These are phyloP conservation scores for Pectinophora gossypiella DNA, from an alignment of 1,140 invertebrate genomes.

Conservation along the genomic window DNA sequence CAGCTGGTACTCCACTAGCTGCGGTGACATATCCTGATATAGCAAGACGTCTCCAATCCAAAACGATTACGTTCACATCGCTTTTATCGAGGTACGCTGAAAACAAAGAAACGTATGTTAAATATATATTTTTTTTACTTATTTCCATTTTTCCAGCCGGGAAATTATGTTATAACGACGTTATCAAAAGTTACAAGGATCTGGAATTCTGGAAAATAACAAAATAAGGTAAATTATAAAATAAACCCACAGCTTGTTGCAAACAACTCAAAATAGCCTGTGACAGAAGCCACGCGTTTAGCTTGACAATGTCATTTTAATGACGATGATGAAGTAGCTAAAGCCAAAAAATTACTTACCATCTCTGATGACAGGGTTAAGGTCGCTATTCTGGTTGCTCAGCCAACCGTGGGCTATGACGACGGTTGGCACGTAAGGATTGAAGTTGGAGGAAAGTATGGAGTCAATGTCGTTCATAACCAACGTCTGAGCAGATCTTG, in stretches of 20 bases:
- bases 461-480: conserved; percentile 24
- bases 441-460: conserved; percentile 31
- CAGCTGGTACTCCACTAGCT: conserved; percentile 53
- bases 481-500: conserved; percentile 8
- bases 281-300: too few relatives aligned
- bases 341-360: too few relatives aligned
- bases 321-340: too few relatives aligned
- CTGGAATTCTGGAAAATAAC: too few relatives aligned
- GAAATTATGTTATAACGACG: not conserved
- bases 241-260: too few relatives aligned
- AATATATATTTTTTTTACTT: not conserved
- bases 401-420: conserved; percentile 40
- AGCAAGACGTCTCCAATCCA: conserved; percentile 79
- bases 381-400: conserved; percentile 25
- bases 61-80: conserved; percentile 77
- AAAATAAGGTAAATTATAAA: too few relatives aligned
- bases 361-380: conserved; percentile 32
- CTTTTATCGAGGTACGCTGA: conserved; percentile 44
- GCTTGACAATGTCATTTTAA: too few relatives aligned
- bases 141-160: too few relatives aligned
- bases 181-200: not conserved
- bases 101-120: not conserved
- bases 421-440: conserved; percentile 24
- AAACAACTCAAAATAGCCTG: too few relatives aligned
- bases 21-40: conserved; percentile 61